Evolutionary conservation across 2,888 invertebrate species (phyloP), one percentile per base, ranked within the genome.

Genomic region (Agrochola lychnidis): DNA sequence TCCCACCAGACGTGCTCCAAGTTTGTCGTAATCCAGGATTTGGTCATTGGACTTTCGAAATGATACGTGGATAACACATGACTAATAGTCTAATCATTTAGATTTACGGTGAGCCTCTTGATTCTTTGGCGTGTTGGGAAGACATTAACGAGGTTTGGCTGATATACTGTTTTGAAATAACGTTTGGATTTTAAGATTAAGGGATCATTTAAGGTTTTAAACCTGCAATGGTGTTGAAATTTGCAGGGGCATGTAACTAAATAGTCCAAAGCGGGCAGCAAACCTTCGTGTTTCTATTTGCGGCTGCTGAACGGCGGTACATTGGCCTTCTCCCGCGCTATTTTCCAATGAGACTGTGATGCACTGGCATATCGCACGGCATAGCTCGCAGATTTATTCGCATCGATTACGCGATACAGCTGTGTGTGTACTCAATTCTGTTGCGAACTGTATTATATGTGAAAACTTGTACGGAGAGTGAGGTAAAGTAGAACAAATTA

Each of bases 231-330:
- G 59, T 10, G 51, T 69, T 85, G 83, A 91, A 92, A 91, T 92
- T 85, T 87, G 87, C 88, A 91, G 88, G 88, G 90, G 91, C 87
- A 87, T 90, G 88, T 88, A 90, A 91, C 87, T 84, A 92, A 93
- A 93, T 94, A 93, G 92, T 91, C 93, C 93, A 93, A 94, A 94
- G 93, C 93, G 93, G 94, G 94, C 93, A 93, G 94, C 92, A 93
- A 30, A 95, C 94, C 94, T 94, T 94, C 94, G 91, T 88, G 83
- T 87, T 92, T 93, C 96, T 96, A 96, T 96, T 96, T 96, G 93
- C 88, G 94, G 94, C 92, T 90, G 88, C 90, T 91, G 90, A 90
- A 90, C 90, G 91, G 87, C 92, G 91, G 95, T 95, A 93, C 95
- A 90, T 96, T 95, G 95, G 95, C 96, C 95, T 95, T 94, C 94